These are phyloP conservation scores for Cheilosia vulpina DNA, from an alignment of 2,888 invertebrate species.

Conservation along the genomic window DNA sequence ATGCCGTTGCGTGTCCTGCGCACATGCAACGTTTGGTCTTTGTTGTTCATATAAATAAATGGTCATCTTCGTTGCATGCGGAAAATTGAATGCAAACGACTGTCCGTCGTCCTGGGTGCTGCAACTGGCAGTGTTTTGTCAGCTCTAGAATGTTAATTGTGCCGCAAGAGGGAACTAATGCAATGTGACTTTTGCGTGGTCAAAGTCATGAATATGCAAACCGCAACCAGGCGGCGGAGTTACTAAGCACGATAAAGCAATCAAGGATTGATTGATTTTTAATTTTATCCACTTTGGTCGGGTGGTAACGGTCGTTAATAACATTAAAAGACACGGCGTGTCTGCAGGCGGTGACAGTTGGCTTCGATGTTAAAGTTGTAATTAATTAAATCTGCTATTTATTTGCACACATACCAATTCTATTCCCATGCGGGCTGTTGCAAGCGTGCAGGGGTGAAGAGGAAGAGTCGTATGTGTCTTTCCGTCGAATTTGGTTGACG, in stretches of 20 bases:
- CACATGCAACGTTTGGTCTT: conserved; percentile 43
- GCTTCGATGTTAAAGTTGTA: too few species aligned
- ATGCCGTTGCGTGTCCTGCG: conserved; percentile 62
- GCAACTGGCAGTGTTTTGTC: conserved; percentile 56
- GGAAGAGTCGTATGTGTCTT: too few species aligned
- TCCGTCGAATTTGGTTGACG: too few species aligned
- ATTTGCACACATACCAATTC: too few species aligned
- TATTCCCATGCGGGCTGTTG: too few species aligned
- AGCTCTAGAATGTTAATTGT: conserved; percentile 72
- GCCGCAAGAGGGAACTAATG: conserved; percentile 37
- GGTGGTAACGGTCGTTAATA: conserved; percentile 62
- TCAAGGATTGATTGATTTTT: conserved; percentile 68
- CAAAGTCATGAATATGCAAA: conserved; percentile 60
- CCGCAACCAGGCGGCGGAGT: conserved; percentile 5
- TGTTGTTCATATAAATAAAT: conserved; percentile 53
- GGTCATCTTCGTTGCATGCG: conserved; percentile 66
- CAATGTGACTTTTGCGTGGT: conserved; percentile 54
- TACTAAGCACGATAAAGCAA: conserved; percentile 38
- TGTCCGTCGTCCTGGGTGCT: background rate
- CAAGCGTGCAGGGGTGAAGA: too few species aligned
- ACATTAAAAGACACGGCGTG: conserved; percentile 15
- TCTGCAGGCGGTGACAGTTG: too few species aligned
- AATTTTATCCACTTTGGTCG: conserved; percentile 55
- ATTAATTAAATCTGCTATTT: too few species aligned
- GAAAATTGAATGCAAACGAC: conserved; percentile 29